A percentile compares a stretch with the other conserved stretches of the same genome.
phyloP scores from a whole-genome alignment of 2,888 invertebrate genomes.

The Pammene fasciana region DNA sequence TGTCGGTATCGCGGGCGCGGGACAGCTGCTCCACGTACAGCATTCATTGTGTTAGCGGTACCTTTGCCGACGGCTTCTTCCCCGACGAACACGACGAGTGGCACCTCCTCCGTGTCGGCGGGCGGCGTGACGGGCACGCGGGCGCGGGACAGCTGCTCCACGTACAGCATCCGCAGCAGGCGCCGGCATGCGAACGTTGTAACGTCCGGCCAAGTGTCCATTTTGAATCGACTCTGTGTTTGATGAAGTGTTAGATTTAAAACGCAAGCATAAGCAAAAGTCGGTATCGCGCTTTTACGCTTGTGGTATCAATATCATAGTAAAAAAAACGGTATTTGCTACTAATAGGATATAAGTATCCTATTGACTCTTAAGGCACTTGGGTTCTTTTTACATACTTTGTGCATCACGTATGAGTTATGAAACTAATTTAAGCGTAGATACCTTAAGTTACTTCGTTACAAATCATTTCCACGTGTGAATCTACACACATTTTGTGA shows the following conservation, averaged over 20 bases:
- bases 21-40: constrained; percentile 71
- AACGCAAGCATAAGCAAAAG: not conserved
- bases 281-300: not conserved
- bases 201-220: constrained; percentile 67
- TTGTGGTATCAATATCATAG: too few species aligned
- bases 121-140: constrained; percentile 63
- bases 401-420: too few species aligned
- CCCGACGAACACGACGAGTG: constrained; percentile 71
- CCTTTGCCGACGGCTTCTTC: constrained; percentile 75
- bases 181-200: constrained; percentile 63
- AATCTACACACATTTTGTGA: too few species aligned
- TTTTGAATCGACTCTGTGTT: constrained; percentile 64
- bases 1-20: constrained; percentile 57
- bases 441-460: too few species aligned
- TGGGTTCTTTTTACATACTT: too few species aligned
- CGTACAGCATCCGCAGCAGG: constrained; percentile 67
- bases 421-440: too few species aligned
- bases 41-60: constrained; percentile 49
- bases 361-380: too few species aligned
- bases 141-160: constrained; percentile 68
- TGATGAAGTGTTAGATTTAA: not conserved
- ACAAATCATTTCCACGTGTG: too few species aligned
- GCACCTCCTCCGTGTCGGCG: constrained; percentile 70
- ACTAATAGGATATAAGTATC: too few species aligned
- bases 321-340: not conserved